Percentiles rank a stretch among this genome's conserved stretches.
Evolutionary conservation across 2,888 invertebrate species (phyloP).

Genomic region (Buathra laborator): DNA sequence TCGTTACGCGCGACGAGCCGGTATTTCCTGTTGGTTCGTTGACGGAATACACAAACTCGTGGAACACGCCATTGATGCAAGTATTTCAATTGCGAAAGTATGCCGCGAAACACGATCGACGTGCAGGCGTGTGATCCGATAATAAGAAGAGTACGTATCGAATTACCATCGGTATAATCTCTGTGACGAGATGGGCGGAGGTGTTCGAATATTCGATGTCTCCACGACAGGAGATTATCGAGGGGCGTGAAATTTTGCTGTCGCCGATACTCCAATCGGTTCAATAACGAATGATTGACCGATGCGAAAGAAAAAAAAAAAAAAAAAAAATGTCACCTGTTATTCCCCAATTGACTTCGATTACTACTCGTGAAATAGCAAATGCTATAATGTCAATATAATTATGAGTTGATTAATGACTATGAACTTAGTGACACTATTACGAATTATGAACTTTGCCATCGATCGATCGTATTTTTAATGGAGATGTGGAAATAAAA

Average conservation of each 20-base stretch:
- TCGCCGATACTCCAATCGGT: slow-evolving; percentile 3
- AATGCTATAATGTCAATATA: too few species aligned
- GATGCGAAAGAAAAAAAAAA: neutral
- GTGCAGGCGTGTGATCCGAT: neutral
- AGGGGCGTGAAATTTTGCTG: slow-evolving; percentile 20
- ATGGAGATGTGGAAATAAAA: too few species aligned
- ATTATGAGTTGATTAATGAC: too few species aligned
- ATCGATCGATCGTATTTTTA: too few species aligned
- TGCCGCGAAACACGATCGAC: neutral
- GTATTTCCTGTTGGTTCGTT: slow-evolving; percentile 26
- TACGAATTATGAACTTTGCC: too few species aligned
- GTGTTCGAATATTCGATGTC: slow-evolving; percentile 9
- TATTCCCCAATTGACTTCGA: neutral
- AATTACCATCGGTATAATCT: slow-evolving; percentile 28
- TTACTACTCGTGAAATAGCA: too few species aligned
- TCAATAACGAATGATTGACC: neutral
- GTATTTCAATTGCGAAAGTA: slow-evolving; percentile 8
- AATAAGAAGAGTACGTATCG: neutral
- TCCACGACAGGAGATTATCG: slow-evolving; percentile 12
- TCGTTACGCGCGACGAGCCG: neutral
- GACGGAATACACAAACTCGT: neutral
- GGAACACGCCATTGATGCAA: neutral
- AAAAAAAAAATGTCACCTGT: neutral
- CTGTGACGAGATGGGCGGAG: neutral
- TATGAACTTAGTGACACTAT: too few species aligned